These are phyloP conservation scores for Gymnothorax reevesii DNA, from an alignment of 2,797 vertebrate species.

Conservation along the genomic window DNA sequence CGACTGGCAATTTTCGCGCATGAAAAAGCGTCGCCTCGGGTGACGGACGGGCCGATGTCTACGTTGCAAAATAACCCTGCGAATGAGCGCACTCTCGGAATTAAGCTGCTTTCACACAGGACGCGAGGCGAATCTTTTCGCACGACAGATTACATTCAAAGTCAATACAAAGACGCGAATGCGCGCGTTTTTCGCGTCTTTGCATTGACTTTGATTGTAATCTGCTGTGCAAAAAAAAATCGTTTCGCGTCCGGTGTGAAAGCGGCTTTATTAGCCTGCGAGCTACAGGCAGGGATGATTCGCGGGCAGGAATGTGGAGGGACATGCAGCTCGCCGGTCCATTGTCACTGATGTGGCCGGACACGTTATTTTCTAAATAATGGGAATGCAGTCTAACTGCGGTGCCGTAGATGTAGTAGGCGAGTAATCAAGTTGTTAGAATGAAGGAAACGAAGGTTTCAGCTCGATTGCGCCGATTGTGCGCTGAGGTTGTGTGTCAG, in stretches of 20 bases:
- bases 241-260: too few relatives aligned
- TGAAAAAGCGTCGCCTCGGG: constrained; percentile 11
- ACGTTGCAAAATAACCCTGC: constrained; percentile 23
- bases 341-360: constrained; percentile 10
- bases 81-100: constrained; percentile 11
- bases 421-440: background rate
- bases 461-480: background rate
- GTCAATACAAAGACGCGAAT: too few relatives aligned
- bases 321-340: background rate
- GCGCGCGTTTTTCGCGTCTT: too few relatives aligned
- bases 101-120: background rate
- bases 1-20: background rate
- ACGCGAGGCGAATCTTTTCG: too few relatives aligned
- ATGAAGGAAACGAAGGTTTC: background rate
- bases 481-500: background rate
- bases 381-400: background rate
- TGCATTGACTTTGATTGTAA: too few relatives aligned
- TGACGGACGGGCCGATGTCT: constrained; percentile 16
- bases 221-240: too few relatives aligned
- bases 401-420: background rate
- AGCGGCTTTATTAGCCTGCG: background rate
- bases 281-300: constrained; percentile 16
- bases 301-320: background rate
- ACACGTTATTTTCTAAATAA: background rate
- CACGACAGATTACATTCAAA: too few relatives aligned